phyloP scores from a whole-genome alignment of 1,140 invertebrate genomes.

The Drosophila triauraria region DNA sequence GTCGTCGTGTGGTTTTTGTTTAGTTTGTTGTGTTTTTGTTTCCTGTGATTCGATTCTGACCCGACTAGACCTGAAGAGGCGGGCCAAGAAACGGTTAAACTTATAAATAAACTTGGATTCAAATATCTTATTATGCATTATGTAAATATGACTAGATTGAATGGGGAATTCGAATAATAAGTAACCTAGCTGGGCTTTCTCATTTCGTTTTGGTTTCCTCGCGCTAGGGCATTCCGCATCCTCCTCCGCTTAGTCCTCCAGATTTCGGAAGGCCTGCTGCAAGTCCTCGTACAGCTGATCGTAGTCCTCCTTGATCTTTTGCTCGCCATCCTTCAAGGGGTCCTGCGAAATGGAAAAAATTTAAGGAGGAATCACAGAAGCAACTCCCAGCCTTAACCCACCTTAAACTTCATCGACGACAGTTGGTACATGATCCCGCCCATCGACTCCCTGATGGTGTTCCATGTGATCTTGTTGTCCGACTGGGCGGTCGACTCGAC shows the following conservation, averaged over 20 bases:
- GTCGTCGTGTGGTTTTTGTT: conserved; percentile 31
- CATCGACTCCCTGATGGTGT: conserved; percentile 98
- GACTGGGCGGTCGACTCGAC: conserved; percentile 99
- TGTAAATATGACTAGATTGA: conserved; percentile 81
- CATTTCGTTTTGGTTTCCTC: conserved; percentile 2
- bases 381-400: conserved; percentile 77
- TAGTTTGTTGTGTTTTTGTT: conserved; percentile 10
- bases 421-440: conserved; percentile 98
- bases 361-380: background rate
- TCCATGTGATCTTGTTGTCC: conserved; percentile 99
- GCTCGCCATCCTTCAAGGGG: conserved; percentile 98
- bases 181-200: conserved; percentile 67
- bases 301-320: conserved; percentile 98
- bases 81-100: conserved; percentile 71
- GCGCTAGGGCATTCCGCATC: conserved; percentile 17
- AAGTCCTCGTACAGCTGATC: conserved; percentile 98
- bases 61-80: conserved; percentile 1
- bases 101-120: conserved; percentile 78
- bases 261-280: conserved; percentile 98
- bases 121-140: conserved; percentile 82
- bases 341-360: conserved; percentile 88
- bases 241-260: conserved; percentile 95
- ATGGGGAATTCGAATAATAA: conserved; percentile 76
- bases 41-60: conserved; percentile 25
- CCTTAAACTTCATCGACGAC: conserved; percentile 99